Evolutionary conservation across 2,888 invertebrate species (phyloP).

Genomic region (Nymphalis urticae): DNA sequence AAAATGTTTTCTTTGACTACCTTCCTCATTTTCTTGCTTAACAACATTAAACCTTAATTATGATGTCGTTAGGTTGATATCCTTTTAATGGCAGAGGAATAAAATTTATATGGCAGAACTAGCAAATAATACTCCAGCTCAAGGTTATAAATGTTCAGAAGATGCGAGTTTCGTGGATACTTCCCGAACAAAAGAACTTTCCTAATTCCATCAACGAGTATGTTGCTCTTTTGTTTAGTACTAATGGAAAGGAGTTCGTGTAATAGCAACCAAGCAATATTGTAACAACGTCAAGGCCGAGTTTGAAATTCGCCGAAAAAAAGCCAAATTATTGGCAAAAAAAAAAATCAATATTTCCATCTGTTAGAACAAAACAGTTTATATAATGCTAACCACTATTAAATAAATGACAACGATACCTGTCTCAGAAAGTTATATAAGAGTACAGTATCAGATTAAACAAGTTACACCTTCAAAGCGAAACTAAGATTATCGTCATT

Average conservation of each 20-base stretch:
- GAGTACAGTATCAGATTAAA: too few relatives aligned
- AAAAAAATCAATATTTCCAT: too few relatives aligned
- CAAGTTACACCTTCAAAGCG: too few relatives aligned
- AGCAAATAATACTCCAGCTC: slow-evolving; percentile 25
- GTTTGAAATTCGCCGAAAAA: background rate
- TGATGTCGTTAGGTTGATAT: slow-evolving; percentile 31
- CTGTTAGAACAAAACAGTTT: too few relatives aligned
- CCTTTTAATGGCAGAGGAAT: slow-evolving; percentile 26
- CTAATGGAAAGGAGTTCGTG: slow-evolving; percentile 3
- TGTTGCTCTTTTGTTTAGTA: slow-evolving; percentile 20
- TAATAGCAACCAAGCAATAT: background rate
- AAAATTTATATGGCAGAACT: slow-evolving; percentile 27
- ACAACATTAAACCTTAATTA: slow-evolving; percentile 36
- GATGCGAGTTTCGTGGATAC: slow-evolving; percentile 13
- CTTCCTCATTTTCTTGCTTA: slow-evolving; percentile 28
- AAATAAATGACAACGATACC: too few relatives aligned
- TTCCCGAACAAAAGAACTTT: slow-evolving; percentile 32
- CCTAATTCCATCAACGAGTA: slow-evolving; percentile 25
- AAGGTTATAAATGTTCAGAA: slow-evolving; percentile 15
- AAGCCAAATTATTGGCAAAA: too few relatives aligned
- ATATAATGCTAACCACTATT: too few relatives aligned
- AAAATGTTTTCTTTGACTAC: slow-evolving; percentile 49
- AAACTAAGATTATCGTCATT: too few relatives aligned
- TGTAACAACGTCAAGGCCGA: background rate
- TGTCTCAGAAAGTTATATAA: too few relatives aligned